These are phyloP conservation scores for Seriola rivoliana DNA, from an alignment of 2,113 vertebrate genomes.

Conservation along the genomic window DNA sequence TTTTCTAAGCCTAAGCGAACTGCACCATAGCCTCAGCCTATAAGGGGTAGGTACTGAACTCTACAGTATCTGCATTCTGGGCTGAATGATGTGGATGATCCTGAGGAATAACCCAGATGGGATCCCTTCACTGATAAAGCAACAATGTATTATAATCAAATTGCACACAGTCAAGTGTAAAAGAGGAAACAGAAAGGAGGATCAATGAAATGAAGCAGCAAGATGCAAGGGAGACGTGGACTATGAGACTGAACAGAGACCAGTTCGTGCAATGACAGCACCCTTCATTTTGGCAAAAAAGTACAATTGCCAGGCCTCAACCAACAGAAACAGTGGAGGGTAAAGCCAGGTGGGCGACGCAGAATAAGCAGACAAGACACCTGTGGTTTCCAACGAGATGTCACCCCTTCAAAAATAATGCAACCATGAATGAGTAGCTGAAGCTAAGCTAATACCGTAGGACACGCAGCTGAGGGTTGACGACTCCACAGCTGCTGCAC, in stretches of 20 bases:
- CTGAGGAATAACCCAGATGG: neutral
- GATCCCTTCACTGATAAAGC: neutral
- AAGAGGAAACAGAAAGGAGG: neutral
- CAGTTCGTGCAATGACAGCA: neutral
- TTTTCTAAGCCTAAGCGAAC: neutral
- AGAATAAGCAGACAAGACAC: neutral
- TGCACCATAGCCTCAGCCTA: too few relatives aligned
- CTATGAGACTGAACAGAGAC: neutral
- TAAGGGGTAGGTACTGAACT: neutral
- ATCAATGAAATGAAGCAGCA: conserved; percentile 4
- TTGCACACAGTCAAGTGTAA: neutral
- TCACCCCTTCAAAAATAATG: neutral
- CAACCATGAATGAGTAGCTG: neutral
- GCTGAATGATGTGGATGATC: conserved; percentile 19
- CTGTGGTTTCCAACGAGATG: neutral
- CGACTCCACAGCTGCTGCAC: conserved; percentile 17
- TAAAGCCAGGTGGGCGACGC: neutral
- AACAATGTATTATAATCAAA: neutral
- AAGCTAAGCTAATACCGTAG: too few relatives aligned
- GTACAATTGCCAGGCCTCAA: neutral
- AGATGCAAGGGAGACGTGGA: neutral
- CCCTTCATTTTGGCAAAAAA: neutral
- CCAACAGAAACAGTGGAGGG: neutral
- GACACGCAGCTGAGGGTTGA: neutral
- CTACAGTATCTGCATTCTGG: neutral